Evolutionary conservation across 2,888 invertebrate genomes (phyloP), one percentile per base, ranked within the genome.

Genomic region (Harmothoe impar): DNA sequence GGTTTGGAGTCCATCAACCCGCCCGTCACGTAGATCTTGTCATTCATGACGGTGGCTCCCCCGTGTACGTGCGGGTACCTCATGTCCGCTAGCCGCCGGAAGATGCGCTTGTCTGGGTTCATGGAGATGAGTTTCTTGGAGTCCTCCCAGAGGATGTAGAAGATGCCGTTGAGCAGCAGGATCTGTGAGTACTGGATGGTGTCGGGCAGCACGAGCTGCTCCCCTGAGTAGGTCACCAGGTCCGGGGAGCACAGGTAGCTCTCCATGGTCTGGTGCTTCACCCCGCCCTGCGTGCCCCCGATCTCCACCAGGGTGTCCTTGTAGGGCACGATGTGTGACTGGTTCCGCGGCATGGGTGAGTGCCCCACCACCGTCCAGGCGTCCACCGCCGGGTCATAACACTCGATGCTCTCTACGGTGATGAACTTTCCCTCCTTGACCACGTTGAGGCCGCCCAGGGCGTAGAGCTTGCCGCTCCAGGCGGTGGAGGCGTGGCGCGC

Each of bases 141-240:
- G 91, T 95, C 95, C 91, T 95, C 94, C 95, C 95, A 95, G n/a
- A 95, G 93, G 90, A 95, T 95, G 93, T 95, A 95, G 92, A 95
- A 95, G 33, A 95, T 93, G 12, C 93, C 94, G 91, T 94, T 94
- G 25, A 95, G 92, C n/a, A 94, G 94, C 25, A 95, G 93, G 86
- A 95, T 94, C 92, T 95, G 94, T 84, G 95, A 93, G 92, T 91
- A 94, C 91, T 95, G 94, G 33, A 95, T 95, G 52, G 93, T 91
- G 85, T 95, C 94, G 1, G 95, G 95, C 89, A 95, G 93, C 35
- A 95, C 93, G 91, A 94, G 95, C 91, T 95, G 95, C 91, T 95
- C 95, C 10, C 94, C 94, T 10, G 94, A 93, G 25, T 94, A 94
- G 56, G 92, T 93, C 29, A 95, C 92, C 15, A 91, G 91, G n/a